A percentile compares a stretch with the other conserved stretches of the same genome.
phyloP scores from a whole-genome alignment of 2,113 vertebrate genomes.

The Muntiacus reevesi region DNA sequence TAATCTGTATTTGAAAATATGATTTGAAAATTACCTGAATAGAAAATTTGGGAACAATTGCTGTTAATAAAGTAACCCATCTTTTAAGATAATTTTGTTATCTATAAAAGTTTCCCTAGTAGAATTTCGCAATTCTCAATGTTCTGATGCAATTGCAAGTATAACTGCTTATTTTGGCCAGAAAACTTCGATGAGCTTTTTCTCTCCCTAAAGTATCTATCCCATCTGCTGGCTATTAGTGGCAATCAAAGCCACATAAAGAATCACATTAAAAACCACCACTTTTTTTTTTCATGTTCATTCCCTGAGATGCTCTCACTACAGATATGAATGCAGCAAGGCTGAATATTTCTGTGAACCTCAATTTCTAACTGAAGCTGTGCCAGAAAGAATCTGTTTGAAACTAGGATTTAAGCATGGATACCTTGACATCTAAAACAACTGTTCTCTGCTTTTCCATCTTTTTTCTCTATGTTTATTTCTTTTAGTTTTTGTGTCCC shows the following conservation, averaged over 20 bases:
- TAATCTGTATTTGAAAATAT: neutral
- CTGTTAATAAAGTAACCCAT: neutral
- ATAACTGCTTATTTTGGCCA: neutral
- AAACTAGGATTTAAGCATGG: neutral
- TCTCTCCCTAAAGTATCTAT: neutral
- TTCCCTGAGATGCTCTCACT: neutral
- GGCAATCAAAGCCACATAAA: neutral
- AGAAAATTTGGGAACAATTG: neutral
- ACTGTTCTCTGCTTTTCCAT: neutral
- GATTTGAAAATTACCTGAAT: neutral
- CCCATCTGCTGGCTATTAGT: neutral
- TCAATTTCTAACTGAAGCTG: neutral
- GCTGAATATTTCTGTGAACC: conserved; percentile 5
- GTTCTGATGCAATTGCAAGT: neutral
- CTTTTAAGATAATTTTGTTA: neutral
- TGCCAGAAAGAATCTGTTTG: neutral
- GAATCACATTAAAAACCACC: neutral
- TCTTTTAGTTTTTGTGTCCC: neutral
- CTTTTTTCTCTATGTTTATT: neutral
- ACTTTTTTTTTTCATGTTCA: neutral
- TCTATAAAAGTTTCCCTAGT: neutral
- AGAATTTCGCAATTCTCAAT: neutral
- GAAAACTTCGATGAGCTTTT: neutral
- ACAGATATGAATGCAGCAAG: neutral
- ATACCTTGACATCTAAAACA: neutral